Percentiles rank a stretch among this genome's conserved stretches.
Conservation (phyloP, 2,113 vertebrate genomes). For the Brienomyrus brachyistius region DNA sequence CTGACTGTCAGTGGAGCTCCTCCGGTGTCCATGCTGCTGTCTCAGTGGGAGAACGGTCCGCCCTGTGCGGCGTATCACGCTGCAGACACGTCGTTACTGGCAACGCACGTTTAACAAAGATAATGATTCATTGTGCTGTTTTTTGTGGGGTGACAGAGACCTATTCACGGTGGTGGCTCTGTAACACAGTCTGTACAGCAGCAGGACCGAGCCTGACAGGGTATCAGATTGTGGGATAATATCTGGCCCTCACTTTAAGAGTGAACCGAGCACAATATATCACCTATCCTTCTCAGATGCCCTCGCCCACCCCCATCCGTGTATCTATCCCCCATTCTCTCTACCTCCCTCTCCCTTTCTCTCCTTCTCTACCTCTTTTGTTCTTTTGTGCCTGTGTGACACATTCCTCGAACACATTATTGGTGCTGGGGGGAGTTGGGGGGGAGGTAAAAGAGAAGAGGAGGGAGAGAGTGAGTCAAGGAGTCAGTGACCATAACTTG, state of each 20-base stretch:
- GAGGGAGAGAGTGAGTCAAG: conserved; percentile 27
- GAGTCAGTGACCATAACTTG: conserved; percentile 30
- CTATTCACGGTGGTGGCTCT: background rate
- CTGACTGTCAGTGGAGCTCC: background rate
- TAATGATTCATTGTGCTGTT: background rate
- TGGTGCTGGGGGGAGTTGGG: background rate
- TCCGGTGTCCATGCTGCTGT: background rate
- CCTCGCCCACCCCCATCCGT: background rate
- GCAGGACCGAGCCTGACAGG: background rate
- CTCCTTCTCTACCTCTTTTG: conserved; percentile 34
- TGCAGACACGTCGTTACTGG: background rate
- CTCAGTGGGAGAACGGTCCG: background rate
- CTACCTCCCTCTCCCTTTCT: conserved; percentile 26
- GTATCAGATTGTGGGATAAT: conserved; percentile 8
- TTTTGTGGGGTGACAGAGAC: conserved; percentile 6
- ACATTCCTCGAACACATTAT: conserved; percentile 51
- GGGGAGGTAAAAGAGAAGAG: conserved; percentile 31
- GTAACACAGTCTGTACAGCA: background rate
- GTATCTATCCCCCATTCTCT: conserved; percentile 4
- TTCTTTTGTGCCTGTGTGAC: conserved; percentile 56
- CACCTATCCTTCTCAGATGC: background rate
- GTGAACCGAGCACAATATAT: background rate
- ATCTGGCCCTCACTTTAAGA: conserved; percentile 7
- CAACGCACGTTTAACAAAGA: background rate
- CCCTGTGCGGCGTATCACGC: too few relatives aligned